phyloP scores from a whole-genome alignment of 2,888 invertebrate species.

The Nemotelus pantherinus region DNA sequence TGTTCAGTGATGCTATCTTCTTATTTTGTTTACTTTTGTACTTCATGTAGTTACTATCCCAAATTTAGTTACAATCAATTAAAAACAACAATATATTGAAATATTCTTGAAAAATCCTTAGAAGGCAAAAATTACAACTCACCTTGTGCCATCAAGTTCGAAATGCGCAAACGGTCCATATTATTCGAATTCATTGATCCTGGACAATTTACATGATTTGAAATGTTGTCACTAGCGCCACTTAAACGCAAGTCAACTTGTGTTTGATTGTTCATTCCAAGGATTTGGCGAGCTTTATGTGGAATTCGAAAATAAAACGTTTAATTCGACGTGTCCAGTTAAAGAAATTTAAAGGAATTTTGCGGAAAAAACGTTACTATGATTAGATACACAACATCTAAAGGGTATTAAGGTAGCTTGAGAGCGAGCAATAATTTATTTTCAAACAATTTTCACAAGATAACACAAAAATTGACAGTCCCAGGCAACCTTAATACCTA shows the following conservation, averaged over 20 bases:
- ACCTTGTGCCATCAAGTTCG: constrained; percentile 57
- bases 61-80: no score
- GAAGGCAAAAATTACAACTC: neutral
- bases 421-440: no score
- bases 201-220: constrained; percentile 35
- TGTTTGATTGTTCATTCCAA: constrained; percentile 53
- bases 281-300: constrained; percentile 56
- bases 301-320: constrained; percentile 10
- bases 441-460: no score
- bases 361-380: neutral
- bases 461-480: no score
- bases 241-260: constrained; percentile 44
- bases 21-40: no score
- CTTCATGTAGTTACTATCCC: no score
- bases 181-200: constrained; percentile 32
- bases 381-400: no score
- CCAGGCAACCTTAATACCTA: no score
- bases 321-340: neutral
- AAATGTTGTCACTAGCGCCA: constrained; percentile 28
- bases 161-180: constrained; percentile 56
- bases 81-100: no score
- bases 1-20: no score
- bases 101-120: no score
- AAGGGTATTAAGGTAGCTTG: no score
- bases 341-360: constrained; percentile 20